Evolutionary conservation across 2,797 vertebrate species (phyloP), one percentile per base, ranked within the genome.

Genomic region (Xenentodon cancila): DNA sequence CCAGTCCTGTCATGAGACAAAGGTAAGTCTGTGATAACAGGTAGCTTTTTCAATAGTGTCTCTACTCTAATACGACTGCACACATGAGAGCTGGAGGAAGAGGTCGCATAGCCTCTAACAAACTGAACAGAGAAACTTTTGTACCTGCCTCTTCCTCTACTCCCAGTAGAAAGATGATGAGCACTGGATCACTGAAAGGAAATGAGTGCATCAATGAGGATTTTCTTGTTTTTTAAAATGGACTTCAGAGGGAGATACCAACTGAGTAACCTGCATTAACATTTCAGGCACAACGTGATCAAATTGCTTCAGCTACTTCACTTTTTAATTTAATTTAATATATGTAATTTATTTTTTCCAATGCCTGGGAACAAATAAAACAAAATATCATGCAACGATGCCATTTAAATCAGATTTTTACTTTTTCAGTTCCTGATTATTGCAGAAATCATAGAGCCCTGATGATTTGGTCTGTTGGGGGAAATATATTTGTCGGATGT

Each of bases 311-410:
- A 87, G 74, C 47, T 81, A 59, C 81, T 90, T 90, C 87, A 85
- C 80, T 91, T 91, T 8, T 92, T 91, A 92, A 92, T 90, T 91
- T 91, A 91, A 91, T 92, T 90, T 90, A 92, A 92, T 85, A 79
- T 90, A 76, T 91, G 76, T 91, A 89, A 91, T 92, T 89, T 89
- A 86, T 90, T 93, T 87, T 90, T 84, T 75, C 78, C 75, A 73
- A 52, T 81, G 79, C 81, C 75, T 82, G 89, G 91, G 84, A 92
- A 89, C 79, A 87, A 89, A 89, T 86, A 85, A 90, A 89, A 77
- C 75, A 71, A 40, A 89, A 89, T 82, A 86, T 86, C 67, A 69
- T 53, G 53, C 40, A 9, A 67, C 25, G 69, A 84, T 80, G 84
- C 83, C 84, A 88, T 88, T 85, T 75, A 71, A 91, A 91, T 89